These are phyloP conservation scores for Hemitrygon akajei DNA, from an alignment of 2,797 vertebrate species.

Conservation along the genomic window DNA sequence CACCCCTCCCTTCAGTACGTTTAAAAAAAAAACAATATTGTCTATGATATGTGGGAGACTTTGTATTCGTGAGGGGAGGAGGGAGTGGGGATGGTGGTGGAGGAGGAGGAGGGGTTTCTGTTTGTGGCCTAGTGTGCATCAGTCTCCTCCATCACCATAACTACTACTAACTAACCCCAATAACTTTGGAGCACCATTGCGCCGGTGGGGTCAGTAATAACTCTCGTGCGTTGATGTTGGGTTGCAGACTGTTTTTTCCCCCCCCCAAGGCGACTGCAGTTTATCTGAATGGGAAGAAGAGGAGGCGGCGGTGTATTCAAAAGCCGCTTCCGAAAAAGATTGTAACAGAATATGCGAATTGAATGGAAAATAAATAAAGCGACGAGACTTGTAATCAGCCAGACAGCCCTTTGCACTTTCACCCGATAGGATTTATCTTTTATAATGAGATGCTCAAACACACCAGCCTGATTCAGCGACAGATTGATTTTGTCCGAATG, in stretches of 20 bases:
- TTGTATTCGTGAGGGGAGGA: background rate
- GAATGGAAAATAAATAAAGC: background rate
- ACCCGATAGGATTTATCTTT: background rate
- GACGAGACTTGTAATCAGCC: background rate
- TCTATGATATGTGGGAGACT: background rate
- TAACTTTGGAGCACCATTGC: conserved; percentile 13
- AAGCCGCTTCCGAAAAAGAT: background rate
- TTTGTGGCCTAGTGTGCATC: conserved; percentile 22
- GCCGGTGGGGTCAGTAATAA: background rate
- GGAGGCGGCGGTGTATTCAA: background rate
- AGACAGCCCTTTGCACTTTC: background rate
- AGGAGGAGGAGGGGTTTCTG: conserved; percentile 44
- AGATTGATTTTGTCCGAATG: background rate
- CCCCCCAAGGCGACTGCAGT: background rate
- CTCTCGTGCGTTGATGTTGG: background rate
- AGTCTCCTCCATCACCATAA: conserved; percentile 8
- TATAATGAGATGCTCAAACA: background rate
- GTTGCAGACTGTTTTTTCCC: background rate
- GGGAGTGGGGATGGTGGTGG: background rate
- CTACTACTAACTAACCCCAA: conserved; percentile 15
- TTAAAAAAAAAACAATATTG: background rate
- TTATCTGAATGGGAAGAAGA: background rate
- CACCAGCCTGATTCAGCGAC: background rate
- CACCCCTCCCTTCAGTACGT: background rate
- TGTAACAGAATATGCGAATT: no score